Base-by-base conservation (phyloP, 2,888 invertebrate genomes). In the Spodoptera picta region DNA sequence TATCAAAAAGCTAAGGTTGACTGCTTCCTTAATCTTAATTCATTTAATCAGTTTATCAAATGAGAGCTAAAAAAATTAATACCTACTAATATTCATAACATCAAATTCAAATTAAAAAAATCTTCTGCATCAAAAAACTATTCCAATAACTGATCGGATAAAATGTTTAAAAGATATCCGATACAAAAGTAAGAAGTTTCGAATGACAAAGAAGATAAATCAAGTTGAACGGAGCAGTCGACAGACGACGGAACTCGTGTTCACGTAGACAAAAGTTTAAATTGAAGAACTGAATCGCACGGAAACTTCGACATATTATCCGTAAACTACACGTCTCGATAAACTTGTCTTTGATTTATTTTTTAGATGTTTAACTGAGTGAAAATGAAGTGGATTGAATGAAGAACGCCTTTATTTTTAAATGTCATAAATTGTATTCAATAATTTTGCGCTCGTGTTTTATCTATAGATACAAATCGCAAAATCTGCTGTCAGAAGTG, bases 271-370 rank as follows among this genome's bases (percentile, higher is more conserved):
- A 24, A 59, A 76, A 77, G 50, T 82, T 73, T 60, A 69, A 68
- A 80, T 78, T 71, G 74, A 65, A 71, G 73, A 74, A 74, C 78
- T 64, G 73, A 67, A 73, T 69, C 52, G 59, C 44, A 41, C 7
- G 31, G n/a, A 43, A 70, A 75, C 19, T 75, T 75, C 11, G 43
- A 43, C 49, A 54, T 51, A 51, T 55, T 50, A 48, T 36, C 14
- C 31, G 50, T 42, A 44, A 54, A 69, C 14, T 24, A 45, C 42
- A 64, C 23, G n/a, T 1, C 49, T 41, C 23, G 24, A 49, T 58
- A 59, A 56, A 56, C 14, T 51, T 49, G 53, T 42, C 44, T 42
- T 41, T 52, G 41, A 45, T 57, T 72, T 4, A 24, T 55, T 52
- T 73, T 55, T 52, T 73, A 14, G 11, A 51, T 54, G 11, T 14